phyloP scores from a whole-genome alignment of 2,113 vertebrate genomes.

The Halcyon malimbica region DNA sequence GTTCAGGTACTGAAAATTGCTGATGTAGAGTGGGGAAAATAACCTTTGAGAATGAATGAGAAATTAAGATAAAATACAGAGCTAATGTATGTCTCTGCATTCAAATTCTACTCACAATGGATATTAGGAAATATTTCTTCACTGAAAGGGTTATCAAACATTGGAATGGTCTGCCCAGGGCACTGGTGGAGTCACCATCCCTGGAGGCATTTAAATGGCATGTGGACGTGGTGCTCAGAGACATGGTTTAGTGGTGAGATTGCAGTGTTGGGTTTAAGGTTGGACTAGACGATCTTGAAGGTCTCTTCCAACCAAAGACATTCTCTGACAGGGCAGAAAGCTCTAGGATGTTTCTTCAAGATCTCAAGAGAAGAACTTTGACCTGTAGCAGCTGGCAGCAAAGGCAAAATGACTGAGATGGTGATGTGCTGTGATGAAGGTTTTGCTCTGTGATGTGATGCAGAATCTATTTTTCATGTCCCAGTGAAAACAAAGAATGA shows the following conservation, averaged over 20 bases:
- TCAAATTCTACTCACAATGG: background rate
- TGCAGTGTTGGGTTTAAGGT: no score
- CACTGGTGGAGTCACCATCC: no score
- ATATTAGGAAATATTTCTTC: no score
- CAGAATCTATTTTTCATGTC: background rate
- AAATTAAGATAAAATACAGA: constrained; percentile 4
- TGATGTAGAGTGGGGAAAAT: background rate
- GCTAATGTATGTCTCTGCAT: background rate
- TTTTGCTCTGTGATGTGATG: background rate
- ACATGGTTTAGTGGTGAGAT: no score
- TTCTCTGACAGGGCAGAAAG: background rate
- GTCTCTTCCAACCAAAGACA: no score
- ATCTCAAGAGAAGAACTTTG: background rate
- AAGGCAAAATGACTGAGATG: background rate
- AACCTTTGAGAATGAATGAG: background rate
- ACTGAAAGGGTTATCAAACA: no score
- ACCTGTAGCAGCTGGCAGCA: background rate
- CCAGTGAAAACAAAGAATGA: background rate
- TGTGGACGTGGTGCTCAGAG: no score
- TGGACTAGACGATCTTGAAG: no score
- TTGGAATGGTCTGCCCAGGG: no score
- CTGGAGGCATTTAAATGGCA: no score
- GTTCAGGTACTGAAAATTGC: background rate
- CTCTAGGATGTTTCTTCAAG: background rate
- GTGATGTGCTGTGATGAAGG: background rate